Base-by-base conservation (phyloP, 37 sponge, comb jelly and placozoan genomes). In the Mnemiopsis leidyi region DNA sequence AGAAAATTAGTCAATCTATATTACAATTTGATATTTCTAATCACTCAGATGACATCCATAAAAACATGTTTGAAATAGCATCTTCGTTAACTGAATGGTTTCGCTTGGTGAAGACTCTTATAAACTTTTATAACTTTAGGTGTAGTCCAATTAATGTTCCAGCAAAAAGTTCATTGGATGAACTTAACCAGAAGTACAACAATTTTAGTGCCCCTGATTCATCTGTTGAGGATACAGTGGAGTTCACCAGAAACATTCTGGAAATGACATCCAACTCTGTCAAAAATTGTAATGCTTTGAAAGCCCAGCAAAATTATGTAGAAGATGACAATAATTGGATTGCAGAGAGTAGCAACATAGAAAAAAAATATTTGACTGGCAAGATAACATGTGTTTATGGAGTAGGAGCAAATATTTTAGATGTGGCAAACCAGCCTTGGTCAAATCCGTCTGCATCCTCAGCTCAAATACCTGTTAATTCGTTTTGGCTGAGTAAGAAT, bases 401-500 rank as follows among this genome's bases (percentile, higher is more conserved):
- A 13, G 61, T 85, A 39, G 90, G 90, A 85, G 90, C 90, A 38
- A 85, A 36, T 26, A 32, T 28, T 85, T 40, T 85, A 28, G 90
- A 85, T 85, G 61, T 85, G 0, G 29, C 90, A 21, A 39, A 85
- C 36, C 40, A 85, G n/a, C 90, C 90, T 3, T 85, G 90, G 90
- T 39, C 48, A 2, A 40, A 25, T 38, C 5, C 61, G 9, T 48
- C n/a, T n/a, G 82, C 38, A 36, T 79, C 38, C 24, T 1, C 48
- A 28, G 36, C 90, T n/a, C 9, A 36, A 3, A 29, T 25, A 39
- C 5, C 61, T 3, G 23, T 23, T 28, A 85, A 85, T 37, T 85
- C 90, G 20, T 85, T 28, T 39, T 85, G 90, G 90, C 90, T 85
- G 32, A 39, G 90, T 25, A 85, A 85, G 35, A 85, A 39, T 40